Evolutionary conservation across 2,888 invertebrate genomes (phyloP).

Genomic region (Diaphora mendica): DNA sequence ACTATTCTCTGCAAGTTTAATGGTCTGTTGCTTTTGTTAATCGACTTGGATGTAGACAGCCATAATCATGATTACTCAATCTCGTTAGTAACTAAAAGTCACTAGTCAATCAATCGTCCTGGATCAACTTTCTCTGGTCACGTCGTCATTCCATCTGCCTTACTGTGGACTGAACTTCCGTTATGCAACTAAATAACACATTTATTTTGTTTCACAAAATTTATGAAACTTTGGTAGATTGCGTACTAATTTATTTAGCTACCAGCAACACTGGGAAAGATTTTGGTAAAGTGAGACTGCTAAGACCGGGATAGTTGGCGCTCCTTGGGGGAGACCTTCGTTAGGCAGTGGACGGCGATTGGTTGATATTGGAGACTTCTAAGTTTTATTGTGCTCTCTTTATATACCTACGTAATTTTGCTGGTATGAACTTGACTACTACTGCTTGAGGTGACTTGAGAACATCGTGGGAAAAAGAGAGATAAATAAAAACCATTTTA

Average conservation of each 20-base stretch:
- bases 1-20: neutral
- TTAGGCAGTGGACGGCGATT: too few species aligned
- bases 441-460: too few species aligned
- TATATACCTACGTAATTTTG: too few species aligned
- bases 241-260: neutral
- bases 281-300: too few species aligned
- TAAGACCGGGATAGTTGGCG: too few species aligned
- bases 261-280: neutral
- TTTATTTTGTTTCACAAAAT: constrained; percentile 21
- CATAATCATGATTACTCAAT: constrained; percentile 3
- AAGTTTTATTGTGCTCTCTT: neutral
- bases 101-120: constrained; percentile 65
- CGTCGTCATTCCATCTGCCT: constrained; percentile 52
- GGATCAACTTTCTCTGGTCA: constrained; percentile 76
- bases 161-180: constrained; percentile 32
- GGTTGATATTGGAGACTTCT: too few species aligned
- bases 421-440: too few species aligned
- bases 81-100: constrained; percentile 40
- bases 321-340: too few species aligned
- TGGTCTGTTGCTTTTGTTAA: neutral
- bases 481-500: neutral
- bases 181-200: constrained; percentile 34
- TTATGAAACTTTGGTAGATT: neutral
- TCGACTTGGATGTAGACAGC: neutral
- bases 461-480: too few species aligned